These are phyloP conservation scores for Apantesis nais DNA, from an alignment of 2,888 invertebrate genomes.

Conservation along the genomic window DNA sequence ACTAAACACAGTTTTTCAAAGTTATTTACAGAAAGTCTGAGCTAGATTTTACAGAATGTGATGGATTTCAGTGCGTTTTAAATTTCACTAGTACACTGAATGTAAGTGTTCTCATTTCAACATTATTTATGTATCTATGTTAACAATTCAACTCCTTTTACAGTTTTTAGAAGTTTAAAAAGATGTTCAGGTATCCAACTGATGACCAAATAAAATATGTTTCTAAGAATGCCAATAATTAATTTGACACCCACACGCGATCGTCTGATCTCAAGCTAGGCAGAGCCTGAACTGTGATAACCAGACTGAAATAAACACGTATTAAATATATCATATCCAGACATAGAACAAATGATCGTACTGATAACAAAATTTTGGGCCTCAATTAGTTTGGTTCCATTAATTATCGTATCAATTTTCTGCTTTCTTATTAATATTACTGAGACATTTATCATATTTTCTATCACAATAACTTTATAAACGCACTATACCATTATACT, in stretches of 20 bases:
- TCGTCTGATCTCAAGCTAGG: no score
- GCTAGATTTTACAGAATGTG: background rate
- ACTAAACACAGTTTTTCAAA: constrained; percentile 1
- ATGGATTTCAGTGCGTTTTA: background rate
- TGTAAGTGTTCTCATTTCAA: background rate
- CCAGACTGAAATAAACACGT: background rate
- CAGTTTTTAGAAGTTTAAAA: background rate
- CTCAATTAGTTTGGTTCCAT: background rate
- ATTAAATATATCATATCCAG: background rate
- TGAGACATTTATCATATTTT: no score
- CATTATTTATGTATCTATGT: background rate
- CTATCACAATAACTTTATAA: no score
- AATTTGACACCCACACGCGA: background rate
- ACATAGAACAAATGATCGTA: background rate
- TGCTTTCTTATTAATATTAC: background rate
- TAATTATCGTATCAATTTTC: background rate
- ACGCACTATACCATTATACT: no score
- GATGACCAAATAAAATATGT: background rate
- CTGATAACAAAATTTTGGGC: background rate
- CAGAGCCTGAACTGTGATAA: background rate
- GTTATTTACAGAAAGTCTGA: constrained; percentile 15
- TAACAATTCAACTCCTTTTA: background rate
- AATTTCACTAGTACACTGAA: background rate
- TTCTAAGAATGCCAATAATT: background rate
- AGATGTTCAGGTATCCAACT: background rate